phyloP scores from a whole-genome alignment of 2,113 vertebrate species.

The Elanoides forficatus region DNA sequence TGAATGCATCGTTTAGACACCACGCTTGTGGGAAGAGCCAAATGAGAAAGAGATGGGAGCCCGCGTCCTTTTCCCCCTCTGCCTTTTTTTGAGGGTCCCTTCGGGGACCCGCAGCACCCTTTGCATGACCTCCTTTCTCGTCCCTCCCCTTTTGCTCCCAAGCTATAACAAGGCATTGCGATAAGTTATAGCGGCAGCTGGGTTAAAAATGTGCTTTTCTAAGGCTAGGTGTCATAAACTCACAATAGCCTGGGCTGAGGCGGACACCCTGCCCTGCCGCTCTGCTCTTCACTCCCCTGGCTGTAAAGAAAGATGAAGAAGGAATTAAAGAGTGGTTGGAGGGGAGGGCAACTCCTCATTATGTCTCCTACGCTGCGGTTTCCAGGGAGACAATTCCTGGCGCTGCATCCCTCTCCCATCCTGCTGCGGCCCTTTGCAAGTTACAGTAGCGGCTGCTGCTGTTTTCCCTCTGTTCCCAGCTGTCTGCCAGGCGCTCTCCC shows the following conservation, averaged over 20 bases:
- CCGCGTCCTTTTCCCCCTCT: fast-evolving
- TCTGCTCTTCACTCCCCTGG: not conserved
- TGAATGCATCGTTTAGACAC: fast-evolving
- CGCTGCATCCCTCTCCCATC: constrained; percentile 40
- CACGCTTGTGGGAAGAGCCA: not conserved
- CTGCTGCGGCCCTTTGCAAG: constrained; percentile 52
- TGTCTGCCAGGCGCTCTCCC: constrained; percentile 74
- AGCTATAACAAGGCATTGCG: not conserved
- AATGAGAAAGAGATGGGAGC: not conserved
- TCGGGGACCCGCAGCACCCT: not conserved
- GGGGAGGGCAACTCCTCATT: not conserved
- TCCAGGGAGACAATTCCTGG: constrained; percentile 61
- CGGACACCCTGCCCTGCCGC: not conserved
- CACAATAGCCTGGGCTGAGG: constrained; percentile 6
- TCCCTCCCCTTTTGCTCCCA: not conserved
- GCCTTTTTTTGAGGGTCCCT: not conserved
- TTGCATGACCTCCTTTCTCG: not conserved
- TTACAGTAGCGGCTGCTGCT: constrained; percentile 51
- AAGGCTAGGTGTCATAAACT: not conserved
- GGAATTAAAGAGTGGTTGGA: not conserved
- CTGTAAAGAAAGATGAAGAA: not conserved
- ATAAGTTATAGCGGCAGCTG: constrained; percentile 36
- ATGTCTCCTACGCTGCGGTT: constrained; percentile 51
- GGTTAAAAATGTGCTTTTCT: not conserved
- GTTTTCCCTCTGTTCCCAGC: constrained; percentile 76